Evolutionary conservation across 2,888 invertebrate species (phyloP).

Genomic region (Invenusta paracnida): DNA sequence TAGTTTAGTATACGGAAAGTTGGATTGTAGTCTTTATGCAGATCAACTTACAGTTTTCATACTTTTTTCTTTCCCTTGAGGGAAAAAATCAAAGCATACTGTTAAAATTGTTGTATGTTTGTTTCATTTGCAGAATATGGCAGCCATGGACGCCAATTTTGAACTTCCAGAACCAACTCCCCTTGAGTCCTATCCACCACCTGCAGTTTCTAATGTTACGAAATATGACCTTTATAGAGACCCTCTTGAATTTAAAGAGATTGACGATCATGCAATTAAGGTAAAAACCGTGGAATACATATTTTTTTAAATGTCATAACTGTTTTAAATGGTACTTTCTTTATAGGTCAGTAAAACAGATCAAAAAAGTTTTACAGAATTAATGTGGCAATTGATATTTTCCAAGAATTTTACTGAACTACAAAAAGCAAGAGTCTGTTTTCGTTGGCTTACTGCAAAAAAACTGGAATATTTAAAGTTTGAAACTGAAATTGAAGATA

Average conservation of each 20-base stretch:
- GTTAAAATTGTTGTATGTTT: too few species aligned
- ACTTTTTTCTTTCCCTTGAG: too few species aligned
- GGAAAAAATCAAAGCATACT: too few species aligned
- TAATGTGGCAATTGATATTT: neutral
- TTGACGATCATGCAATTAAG: neutral
- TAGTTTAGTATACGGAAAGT: too few species aligned
- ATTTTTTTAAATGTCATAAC: too few species aligned
- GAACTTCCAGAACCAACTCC: conserved; percentile 14
- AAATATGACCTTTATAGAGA: neutral
- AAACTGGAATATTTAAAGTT: neutral
- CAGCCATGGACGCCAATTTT: too few species aligned
- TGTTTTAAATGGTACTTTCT: neutral
- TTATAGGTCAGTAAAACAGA: neutral
- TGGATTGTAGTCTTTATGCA: too few species aligned
- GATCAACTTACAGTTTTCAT: too few species aligned
- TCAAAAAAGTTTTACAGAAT: neutral
- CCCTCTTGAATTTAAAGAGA: neutral
- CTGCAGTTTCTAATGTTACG: neutral
- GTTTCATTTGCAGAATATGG: too few species aligned
- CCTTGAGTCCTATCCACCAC: neutral
- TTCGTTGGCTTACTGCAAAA: neutral
- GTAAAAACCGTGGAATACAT: neutral
- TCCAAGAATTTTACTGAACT: neutral
- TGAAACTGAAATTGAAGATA: neutral
- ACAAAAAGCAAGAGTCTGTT: neutral